These are phyloP conservation scores for Drosophila differens DNA, from an alignment of 2,888 invertebrate species.

Conservation along the genomic window DNA sequence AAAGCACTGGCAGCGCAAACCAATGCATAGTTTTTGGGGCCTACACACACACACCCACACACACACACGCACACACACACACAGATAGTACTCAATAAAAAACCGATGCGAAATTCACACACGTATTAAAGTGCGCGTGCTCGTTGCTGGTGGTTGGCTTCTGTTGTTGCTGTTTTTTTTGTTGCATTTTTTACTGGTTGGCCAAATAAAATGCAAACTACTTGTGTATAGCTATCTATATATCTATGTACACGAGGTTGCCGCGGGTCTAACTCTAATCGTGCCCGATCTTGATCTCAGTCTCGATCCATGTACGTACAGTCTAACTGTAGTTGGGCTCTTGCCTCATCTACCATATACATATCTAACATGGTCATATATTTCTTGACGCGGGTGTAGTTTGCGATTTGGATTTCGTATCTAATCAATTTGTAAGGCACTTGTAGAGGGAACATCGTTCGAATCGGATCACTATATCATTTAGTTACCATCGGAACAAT, in stretches of 20 bases:
- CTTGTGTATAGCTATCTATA: conserved; percentile 7
- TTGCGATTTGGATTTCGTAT: background rate
- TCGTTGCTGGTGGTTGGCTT: conserved; percentile 41
- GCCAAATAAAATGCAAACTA: conserved; percentile 49
- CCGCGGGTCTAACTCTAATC: conserved; percentile 45
- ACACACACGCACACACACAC: conserved; percentile 5
- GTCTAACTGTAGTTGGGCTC: conserved; percentile 33
- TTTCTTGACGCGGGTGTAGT: background rate
- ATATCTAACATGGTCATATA: background rate
- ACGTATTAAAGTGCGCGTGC: conserved; percentile 66
- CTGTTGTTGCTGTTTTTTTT: background rate
- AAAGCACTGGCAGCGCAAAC: conserved; percentile 35
- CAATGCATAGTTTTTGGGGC: conserved; percentile 67
- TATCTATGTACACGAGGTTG: conserved; percentile 35
- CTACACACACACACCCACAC: conserved; percentile 25
- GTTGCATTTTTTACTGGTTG: conserved; percentile 19
- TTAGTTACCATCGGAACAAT: background rate
- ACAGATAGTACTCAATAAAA: conserved; percentile 57
- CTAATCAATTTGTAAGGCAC: background rate
- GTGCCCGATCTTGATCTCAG: conserved; percentile 47
- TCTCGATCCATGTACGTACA: conserved; percentile 19
- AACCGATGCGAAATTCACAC: conserved; percentile 61
- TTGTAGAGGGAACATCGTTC: background rate
- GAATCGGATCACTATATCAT: too few relatives aligned
- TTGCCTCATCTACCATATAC: conserved; percentile 5